Evolutionary conservation across 2,113 vertebrate genomes (phyloP).

Genomic region (Rhinoptilus africanus): DNA sequence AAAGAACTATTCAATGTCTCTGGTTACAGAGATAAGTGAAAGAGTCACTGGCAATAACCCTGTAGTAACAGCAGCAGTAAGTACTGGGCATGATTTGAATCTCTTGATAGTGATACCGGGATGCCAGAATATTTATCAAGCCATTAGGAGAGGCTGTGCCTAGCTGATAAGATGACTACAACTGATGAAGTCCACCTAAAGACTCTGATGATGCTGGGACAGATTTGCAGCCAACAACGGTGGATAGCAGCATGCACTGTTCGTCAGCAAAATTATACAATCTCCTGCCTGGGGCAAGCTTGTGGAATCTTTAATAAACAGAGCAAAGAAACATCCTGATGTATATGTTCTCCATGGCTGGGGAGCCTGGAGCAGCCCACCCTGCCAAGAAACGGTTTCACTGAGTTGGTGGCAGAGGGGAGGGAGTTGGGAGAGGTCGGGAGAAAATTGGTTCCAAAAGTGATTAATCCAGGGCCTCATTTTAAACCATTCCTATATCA

Average conservation of each 20-base stretch:
- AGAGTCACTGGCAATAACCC: constrained; percentile 68
- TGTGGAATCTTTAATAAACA: constrained; percentile 47
- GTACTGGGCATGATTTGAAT: constrained; percentile 75
- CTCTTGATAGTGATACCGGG: constrained; percentile 68
- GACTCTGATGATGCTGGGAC: constrained; percentile 51
- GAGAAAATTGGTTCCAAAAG: background rate
- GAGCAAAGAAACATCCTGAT: constrained; percentile 8
- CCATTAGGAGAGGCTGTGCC: constrained; percentile 74
- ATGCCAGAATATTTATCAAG: constrained; percentile 77
- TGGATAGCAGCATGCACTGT: background rate
- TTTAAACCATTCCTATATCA: background rate
- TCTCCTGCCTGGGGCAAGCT: constrained; percentile 35
- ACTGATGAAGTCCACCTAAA: constrained; percentile 73
- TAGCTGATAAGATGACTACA: constrained; percentile 78
- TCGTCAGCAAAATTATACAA: constrained; percentile 63
- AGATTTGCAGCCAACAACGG: constrained; percentile 53
- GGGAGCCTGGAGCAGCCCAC: background rate
- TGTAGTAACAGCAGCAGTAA: constrained; percentile 70
- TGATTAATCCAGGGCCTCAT: background rate
- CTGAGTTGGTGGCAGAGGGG: background rate
- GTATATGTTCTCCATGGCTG: background rate
- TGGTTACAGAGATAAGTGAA: constrained; percentile 77
- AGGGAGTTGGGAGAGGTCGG: background rate
- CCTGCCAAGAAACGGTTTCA: background rate
- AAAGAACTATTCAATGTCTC: constrained; percentile 67